Evolutionary conservation across 2,113 vertebrate genomes (phyloP), one percentile per base, ranked within the genome.

Genomic region (Lepus americanus): DNA sequence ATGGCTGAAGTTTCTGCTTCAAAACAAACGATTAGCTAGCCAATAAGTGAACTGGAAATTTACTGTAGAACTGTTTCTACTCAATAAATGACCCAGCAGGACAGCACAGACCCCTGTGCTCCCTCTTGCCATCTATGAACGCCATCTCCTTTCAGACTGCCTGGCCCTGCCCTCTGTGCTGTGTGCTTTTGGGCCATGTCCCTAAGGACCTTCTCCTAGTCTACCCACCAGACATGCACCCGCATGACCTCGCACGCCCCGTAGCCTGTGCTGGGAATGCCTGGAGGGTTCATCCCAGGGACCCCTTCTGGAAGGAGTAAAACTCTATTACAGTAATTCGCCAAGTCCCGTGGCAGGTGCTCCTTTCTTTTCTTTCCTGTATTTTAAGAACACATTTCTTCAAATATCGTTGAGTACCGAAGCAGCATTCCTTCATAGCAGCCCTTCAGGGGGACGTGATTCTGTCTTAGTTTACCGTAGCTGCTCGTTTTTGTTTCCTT

Each of bases 301-400:
- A 25, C 5, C 25, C 11, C 55, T 74, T 79, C 4, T 69, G 77
- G 72, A 84, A 63, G 36, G 31, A 89, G 9, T 89, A 19, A 79
- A 31, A 73, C 89, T 51, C 20, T 67, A 19, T 59, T 16, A 22
- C 91, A 39, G 36, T 91, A 16, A 33, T 76, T 63, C 76, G 61
- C 69, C 61, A 89, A 55, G 59, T 63, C 59, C n/a, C 5, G 6
- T 51, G 61, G 31, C 69, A 72, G 33, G 27, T 55, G 64, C 51
- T 53, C 19, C 25, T 77, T 78, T 79, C 33, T 59, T 82, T 59
- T 66, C 33, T 51, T 78, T 31, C 25, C 22, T 69, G 9, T 80
- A 33, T 89, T 82, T 95, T 59, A 74, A 89, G 67, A 80, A 51
- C 1, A 17, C 12, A 25, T 64, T 92, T 83, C 80, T 39, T 83